These are phyloP conservation scores for Tyrophagus putrescentiae DNA, from an alignment of 1,140 invertebrate genomes.

Conservation along the genomic window DNA sequence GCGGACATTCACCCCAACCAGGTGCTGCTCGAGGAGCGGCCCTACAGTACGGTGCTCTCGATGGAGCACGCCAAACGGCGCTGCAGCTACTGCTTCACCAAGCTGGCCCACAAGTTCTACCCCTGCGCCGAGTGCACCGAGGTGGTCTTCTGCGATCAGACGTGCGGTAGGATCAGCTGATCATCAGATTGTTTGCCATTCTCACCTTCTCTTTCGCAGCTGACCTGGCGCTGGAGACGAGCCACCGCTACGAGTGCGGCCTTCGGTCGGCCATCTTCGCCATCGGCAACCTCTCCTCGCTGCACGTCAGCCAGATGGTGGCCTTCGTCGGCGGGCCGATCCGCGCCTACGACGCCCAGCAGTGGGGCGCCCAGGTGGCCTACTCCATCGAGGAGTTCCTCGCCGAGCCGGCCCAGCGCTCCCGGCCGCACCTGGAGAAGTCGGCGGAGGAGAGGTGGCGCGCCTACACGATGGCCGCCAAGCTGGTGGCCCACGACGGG, in stretches of 20 bases:
- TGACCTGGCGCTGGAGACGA: background rate
- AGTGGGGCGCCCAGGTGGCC: no score
- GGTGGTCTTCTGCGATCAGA: background rate
- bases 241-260: background rate
- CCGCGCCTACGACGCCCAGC: background rate
- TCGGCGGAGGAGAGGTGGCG: background rate
- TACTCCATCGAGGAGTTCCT: background rate
- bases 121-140: background rate
- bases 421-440: background rate
- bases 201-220: background rate
- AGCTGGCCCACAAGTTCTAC: background rate
- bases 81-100: background rate
- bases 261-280: background rate
- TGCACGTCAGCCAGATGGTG: background rate
- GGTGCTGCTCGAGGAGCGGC: background rate
- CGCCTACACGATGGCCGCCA: background rate
- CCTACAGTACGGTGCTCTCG: background rate
- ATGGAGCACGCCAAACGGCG: background rate
- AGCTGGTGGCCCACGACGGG: background rate
- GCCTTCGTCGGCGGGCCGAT: background rate
- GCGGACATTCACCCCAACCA: background rate
- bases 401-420: background rate
- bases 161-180: background rate
- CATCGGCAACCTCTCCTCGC: background rate
- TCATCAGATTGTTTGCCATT: no score